Conservation (phyloP, 2,888 invertebrate species). For the Tineola bisselliella region DNA sequence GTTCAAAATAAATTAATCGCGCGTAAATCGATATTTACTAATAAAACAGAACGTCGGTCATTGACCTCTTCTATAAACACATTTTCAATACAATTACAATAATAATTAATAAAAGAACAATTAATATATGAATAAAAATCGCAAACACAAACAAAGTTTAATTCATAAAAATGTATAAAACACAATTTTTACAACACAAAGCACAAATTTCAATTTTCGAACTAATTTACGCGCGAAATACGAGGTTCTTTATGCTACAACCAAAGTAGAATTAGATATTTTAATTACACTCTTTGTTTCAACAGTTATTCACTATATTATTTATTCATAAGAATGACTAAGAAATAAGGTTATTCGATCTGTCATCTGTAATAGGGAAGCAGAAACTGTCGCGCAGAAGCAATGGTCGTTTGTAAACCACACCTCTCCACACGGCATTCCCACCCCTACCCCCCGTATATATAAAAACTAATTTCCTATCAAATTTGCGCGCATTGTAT, state of each 20-base stretch:
- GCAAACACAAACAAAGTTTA: not conserved
- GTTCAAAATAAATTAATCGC: not conserved
- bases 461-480: not conserved
- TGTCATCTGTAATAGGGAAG: not conserved
- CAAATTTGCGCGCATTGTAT: not conserved
- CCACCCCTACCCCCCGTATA: not conserved
- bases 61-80: slow-evolving; percentile 35
- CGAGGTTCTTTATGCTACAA: too few species aligned
- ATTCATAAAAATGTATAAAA: not conserved
- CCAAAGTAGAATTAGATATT: too few species aligned
- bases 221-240: too few species aligned
- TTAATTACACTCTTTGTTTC: too few species aligned
- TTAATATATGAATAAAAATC: too few species aligned
- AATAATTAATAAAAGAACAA: not conserved
- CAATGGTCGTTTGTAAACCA: slow-evolving; percentile 23
- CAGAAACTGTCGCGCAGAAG: slow-evolving; percentile 44
- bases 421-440: not conserved
- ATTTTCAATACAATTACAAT: too few species aligned
- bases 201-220: too few species aligned
- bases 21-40: slow-evolving; percentile 12
- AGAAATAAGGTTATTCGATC: slow-evolving; percentile 9
- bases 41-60: slow-evolving; percentile 24
- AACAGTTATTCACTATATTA: slow-evolving; percentile 20
- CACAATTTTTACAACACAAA: not conserved
- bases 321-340: not conserved